Conservation (phyloP, 1,140 invertebrate genomes). For the Musca vetustissima region DNA sequence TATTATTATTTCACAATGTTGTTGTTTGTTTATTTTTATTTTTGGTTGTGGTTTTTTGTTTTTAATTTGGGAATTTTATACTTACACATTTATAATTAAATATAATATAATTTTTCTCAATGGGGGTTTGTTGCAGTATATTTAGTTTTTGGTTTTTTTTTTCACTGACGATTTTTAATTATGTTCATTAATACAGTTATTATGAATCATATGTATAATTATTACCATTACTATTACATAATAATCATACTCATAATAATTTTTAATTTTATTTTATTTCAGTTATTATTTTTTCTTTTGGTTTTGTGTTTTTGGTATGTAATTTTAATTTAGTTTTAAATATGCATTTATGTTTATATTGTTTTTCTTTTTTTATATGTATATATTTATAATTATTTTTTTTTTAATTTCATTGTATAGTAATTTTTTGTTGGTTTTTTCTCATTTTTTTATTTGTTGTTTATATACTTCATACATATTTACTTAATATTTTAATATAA, state of each 20-base stretch:
- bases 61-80: background rate
- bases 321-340: too few relatives aligned
- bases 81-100: conserved; percentile 26
- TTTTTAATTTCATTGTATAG: too few relatives aligned
- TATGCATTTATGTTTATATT: too few relatives aligned
- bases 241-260: conserved; percentile 1
- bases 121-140: background rate
- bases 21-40: conserved; percentile 10
- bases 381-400: too few relatives aligned
- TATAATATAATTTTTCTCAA: conserved; percentile 18
- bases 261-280: conserved; percentile 12
- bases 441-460: background rate
- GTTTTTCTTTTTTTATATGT: too few relatives aligned
- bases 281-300: background rate
- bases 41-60: background rate
- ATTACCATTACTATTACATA: conserved; percentile 3
- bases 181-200: conserved; percentile 7
- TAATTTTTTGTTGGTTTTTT: background rate
- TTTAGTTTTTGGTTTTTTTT: conserved; percentile 7
- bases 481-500: background rate
- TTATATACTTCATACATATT: background rate
- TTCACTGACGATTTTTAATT: background rate
- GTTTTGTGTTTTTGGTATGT: background rate
- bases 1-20: conserved; percentile 24
- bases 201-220: conserved; percentile 6